phyloP scores from a whole-genome alignment of 2,797 vertebrate genomes.

The Gymnoscopelus microlampas region DNA sequence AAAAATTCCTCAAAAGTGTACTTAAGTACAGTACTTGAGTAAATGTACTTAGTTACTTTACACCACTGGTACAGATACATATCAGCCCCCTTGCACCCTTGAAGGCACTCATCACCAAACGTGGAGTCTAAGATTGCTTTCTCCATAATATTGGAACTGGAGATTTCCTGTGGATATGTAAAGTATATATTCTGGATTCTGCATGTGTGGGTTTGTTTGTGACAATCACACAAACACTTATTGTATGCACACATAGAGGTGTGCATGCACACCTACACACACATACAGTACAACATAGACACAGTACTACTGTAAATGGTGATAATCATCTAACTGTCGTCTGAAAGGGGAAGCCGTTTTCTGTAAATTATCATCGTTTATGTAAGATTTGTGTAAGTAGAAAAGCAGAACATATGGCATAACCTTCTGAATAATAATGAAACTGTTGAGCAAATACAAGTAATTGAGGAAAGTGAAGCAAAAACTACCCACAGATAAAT shows the following conservation, averaged over 20 bases:
- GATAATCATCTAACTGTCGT: too few species aligned
- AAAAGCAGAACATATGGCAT: too few species aligned
- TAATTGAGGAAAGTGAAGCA: background rate
- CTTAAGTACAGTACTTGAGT: too few species aligned
- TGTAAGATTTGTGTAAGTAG: too few species aligned
- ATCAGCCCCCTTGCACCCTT: background rate
- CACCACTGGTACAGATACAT: background rate
- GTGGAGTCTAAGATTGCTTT: slow-evolving; percentile 2
- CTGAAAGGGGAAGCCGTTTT: too few species aligned
- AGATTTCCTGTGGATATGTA: background rate
- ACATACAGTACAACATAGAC: background rate
- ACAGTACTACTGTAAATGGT: too few species aligned
- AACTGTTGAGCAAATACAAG: too few species aligned
- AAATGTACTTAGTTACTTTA: too few species aligned
- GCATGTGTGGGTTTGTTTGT: background rate
- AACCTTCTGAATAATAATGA: too few species aligned
- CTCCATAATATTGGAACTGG: slow-evolving; percentile 7
- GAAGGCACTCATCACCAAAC: background rate
- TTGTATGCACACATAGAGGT: background rate
- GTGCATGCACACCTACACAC: background rate
- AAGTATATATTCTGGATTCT: background rate
- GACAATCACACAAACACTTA: background rate
- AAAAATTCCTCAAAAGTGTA: too few species aligned
- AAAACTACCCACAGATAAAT: background rate
- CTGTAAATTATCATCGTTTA: too few species aligned